These are phyloP conservation scores for Leptogaster cylindrica DNA, from an alignment of 2,888 invertebrate species.

Conservation along the genomic window DNA sequence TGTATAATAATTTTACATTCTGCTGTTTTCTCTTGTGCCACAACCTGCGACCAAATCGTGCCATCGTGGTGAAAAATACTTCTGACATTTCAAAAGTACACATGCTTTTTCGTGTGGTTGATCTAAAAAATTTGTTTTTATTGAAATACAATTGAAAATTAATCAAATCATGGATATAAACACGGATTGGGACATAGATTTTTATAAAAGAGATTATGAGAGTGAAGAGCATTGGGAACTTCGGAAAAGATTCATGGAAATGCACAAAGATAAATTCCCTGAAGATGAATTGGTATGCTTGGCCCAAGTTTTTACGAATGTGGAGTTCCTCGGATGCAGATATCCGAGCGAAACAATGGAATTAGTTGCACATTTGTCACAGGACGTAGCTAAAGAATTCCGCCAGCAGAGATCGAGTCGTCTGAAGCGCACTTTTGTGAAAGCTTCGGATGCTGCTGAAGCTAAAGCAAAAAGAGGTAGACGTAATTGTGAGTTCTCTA, in stretches of 20 bases:
- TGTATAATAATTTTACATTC: no score
- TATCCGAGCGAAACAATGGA: constrained; percentile 86
- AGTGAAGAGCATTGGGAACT: constrained; percentile 92
- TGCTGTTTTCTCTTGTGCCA: no score
- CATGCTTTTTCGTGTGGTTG: no score
- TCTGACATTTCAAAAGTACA: no score
- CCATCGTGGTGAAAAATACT: no score
- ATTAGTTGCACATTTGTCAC: constrained; percentile 74
- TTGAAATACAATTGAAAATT: no score
- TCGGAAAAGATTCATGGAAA: constrained; percentile 76
- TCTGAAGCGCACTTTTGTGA: constrained; percentile 76
- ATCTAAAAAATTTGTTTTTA: no score
- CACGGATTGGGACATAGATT: constrained; percentile 76
- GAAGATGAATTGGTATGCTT: constrained; percentile 83
- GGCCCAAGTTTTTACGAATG: constrained; percentile 89
- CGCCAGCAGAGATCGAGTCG: constrained; percentile 68
- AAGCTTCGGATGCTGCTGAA: constrained; percentile 79
- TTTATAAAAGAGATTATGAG: constrained; percentile 79
- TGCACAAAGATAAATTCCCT: constrained; percentile 77
- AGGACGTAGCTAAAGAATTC: constrained; percentile 76
- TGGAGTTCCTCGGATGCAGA: constrained; percentile 66
- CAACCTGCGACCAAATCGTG: no score
- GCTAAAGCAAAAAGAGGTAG: constrained; percentile 76
- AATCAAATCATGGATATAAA: no score
- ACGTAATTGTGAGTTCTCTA: constrained; percentile 53